phyloP scores from a whole-genome alignment of 2,113 vertebrate genomes.

The Menidia beryllina region DNA sequence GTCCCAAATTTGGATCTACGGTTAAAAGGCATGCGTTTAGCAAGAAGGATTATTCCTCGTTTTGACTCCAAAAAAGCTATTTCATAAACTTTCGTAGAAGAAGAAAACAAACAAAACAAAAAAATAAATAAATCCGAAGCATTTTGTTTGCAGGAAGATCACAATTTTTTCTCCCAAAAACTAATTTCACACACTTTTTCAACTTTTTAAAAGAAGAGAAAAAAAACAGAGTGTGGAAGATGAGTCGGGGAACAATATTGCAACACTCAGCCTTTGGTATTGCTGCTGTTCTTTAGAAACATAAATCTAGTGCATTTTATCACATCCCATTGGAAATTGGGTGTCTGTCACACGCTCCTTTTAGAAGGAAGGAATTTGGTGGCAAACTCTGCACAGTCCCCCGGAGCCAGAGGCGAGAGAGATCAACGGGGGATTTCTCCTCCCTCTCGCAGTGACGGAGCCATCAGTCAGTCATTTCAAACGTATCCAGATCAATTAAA shows the following conservation, averaged over 20 bases:
- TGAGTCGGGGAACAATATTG: neutral
- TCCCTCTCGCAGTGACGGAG: constrained; percentile 35
- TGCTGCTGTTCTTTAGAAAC: constrained; percentile 56
- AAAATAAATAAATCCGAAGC: too few relatives aligned
- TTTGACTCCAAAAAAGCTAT: too few relatives aligned
- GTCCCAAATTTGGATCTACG: neutral
- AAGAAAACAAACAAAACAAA: too few relatives aligned
- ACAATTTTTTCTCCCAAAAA: neutral
- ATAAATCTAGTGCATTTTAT: constrained; percentile 49
- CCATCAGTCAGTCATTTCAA: too few relatives aligned
- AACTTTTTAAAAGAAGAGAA: neutral
- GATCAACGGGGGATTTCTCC: constrained; percentile 22
- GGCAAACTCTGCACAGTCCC: constrained; percentile 40
- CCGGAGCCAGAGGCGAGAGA: constrained; percentile 40
- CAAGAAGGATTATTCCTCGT: too few relatives aligned
- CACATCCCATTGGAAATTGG: constrained; percentile 36
- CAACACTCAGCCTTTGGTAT: constrained; percentile 18
- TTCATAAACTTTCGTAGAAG: too few relatives aligned
- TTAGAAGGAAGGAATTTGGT: constrained; percentile 27
- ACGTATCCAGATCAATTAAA: too few relatives aligned
- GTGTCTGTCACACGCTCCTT: constrained; percentile 37
- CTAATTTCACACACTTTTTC: neutral
- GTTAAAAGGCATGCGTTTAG: too few relatives aligned
- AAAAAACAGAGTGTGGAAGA: neutral
- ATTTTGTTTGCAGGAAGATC: too few relatives aligned